Percentiles rank a stretch among this genome's conserved stretches.
Conservation (phyloP, 2,888 invertebrate genomes). For the Pherbina coryleti region DNA sequence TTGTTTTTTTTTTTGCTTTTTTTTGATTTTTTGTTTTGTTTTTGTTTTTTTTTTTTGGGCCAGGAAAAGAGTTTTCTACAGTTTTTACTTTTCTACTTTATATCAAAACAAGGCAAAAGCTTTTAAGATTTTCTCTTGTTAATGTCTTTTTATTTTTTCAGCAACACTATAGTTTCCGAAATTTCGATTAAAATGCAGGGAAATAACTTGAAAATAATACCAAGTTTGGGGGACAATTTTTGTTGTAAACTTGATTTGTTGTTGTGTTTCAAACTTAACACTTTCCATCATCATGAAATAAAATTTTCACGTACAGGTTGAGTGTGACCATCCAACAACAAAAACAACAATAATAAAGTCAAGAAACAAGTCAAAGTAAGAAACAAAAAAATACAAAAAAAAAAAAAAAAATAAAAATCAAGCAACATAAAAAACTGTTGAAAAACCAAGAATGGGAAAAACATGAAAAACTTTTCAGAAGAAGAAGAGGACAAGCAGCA, state of each 20-base stretch:
- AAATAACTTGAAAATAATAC: not conserved
- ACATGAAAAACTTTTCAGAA: not conserved
- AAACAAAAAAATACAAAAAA: not conserved
- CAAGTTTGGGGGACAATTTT: not conserved
- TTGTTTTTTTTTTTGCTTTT: too few relatives aligned
- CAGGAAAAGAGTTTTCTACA: too few relatives aligned
- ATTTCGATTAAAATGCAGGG: too few relatives aligned
- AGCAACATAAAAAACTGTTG: conserved; percentile 20
- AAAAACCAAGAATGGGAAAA: conserved; percentile 13
- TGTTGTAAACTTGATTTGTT: not conserved
- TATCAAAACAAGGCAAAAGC: too few relatives aligned
- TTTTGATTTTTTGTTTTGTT: too few relatives aligned
- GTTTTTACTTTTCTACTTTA: too few relatives aligned
- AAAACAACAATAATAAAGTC: not conserved
- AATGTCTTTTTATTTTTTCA: too few relatives aligned
- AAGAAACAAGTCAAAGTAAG: not conserved
- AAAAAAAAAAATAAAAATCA: not conserved
- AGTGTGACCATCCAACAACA: conserved; percentile 7
- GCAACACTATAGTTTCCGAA: too few relatives aligned
- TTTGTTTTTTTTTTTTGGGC: too few relatives aligned
- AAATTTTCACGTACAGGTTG: conserved; percentile 31
- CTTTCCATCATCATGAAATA: not conserved
- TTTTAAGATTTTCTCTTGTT: too few relatives aligned
- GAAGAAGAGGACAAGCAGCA: not conserved
- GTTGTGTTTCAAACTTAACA: not conserved